These are phyloP conservation scores for Dasypogon diadema DNA, from an alignment of 2,888 invertebrate genomes.

Conservation along the genomic window DNA sequence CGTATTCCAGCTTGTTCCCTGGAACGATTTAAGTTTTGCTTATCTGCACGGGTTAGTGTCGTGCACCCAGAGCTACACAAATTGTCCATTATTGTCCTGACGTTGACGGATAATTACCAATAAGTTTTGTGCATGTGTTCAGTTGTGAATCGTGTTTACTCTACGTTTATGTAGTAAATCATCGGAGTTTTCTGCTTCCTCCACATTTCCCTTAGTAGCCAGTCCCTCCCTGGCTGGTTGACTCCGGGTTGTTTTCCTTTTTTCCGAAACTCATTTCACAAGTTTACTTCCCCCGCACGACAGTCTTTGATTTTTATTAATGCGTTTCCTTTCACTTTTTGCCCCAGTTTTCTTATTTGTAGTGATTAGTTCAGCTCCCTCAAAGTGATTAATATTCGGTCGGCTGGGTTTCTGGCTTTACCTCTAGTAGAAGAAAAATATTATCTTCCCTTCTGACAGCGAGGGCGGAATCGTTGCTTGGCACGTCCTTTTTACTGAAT, in stretches of 20 bases:
- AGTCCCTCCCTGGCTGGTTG: not conserved
- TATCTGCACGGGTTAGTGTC: slow-evolving; percentile 26
- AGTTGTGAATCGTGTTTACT: slow-evolving; percentile 47
- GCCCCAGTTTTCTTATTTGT: slow-evolving; percentile 54
- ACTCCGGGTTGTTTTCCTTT: slow-evolving; percentile 39
- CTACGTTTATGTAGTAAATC: slow-evolving; percentile 40
- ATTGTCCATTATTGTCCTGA: slow-evolving; percentile 56
- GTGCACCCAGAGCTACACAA: slow-evolving; percentile 51
- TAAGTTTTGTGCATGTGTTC: slow-evolving; percentile 51
- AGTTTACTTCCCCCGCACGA: slow-evolving; percentile 48
- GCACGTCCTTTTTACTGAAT: not conserved
- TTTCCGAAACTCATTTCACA: slow-evolving; percentile 50
- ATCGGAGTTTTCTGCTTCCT: slow-evolving; percentile 5
- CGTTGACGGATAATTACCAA: slow-evolving; percentile 57
- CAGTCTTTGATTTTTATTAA: slow-evolving; percentile 55
- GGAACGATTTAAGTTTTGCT: slow-evolving; percentile 41
- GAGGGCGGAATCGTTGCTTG: not conserved
- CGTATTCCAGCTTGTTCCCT: not conserved
- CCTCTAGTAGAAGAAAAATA: slow-evolving; percentile 28
- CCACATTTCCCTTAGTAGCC: not conserved
- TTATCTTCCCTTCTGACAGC: not conserved
- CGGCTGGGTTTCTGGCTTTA: slow-evolving; percentile 13
- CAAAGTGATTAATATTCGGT: slow-evolving; percentile 53
- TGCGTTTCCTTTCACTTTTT: slow-evolving; percentile 56
- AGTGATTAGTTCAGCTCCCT: slow-evolving; percentile 54